These are phyloP conservation scores for Solen grandis DNA, from an alignment of 1,140 invertebrate genomes.

Conservation along the genomic window DNA sequence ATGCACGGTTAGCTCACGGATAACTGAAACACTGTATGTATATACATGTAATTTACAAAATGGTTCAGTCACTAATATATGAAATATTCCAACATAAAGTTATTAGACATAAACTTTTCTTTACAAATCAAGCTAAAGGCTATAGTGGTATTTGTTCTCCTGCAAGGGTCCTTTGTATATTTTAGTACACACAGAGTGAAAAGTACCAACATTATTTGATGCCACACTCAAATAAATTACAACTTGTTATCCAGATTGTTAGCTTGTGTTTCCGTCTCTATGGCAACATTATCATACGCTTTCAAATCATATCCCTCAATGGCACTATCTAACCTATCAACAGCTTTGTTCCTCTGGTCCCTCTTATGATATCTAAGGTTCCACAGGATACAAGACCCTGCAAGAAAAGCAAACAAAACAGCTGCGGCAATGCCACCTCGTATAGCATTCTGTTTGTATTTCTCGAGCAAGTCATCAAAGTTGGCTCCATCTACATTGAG, in stretches of 20 bases:
- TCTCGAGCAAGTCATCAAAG: neutral
- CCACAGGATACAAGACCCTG: neutral
- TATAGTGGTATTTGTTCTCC: no score
- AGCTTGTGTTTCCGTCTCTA: neutral
- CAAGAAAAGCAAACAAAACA: neutral
- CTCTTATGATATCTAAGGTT: neutral
- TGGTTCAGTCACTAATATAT: no score
- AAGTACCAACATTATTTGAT: no score
- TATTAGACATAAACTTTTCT: no score
- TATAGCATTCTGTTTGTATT: neutral
- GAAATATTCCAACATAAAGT: no score
- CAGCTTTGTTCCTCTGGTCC: neutral
- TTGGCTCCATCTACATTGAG: neutral
- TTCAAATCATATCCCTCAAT: neutral
- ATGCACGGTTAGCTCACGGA: no score
- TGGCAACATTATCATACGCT: neutral
- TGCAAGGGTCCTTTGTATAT: no score
- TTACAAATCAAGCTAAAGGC: no score
- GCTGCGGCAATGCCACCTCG: neutral
- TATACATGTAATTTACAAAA: no score
- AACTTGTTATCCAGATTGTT: neutral
- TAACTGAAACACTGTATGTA: no score
- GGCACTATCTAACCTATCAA: neutral
- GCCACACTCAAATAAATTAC: neutral
- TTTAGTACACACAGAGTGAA: no score